phyloP scores from a whole-genome alignment of 1,140 invertebrate species.

The Drosophila insularis region DNA sequence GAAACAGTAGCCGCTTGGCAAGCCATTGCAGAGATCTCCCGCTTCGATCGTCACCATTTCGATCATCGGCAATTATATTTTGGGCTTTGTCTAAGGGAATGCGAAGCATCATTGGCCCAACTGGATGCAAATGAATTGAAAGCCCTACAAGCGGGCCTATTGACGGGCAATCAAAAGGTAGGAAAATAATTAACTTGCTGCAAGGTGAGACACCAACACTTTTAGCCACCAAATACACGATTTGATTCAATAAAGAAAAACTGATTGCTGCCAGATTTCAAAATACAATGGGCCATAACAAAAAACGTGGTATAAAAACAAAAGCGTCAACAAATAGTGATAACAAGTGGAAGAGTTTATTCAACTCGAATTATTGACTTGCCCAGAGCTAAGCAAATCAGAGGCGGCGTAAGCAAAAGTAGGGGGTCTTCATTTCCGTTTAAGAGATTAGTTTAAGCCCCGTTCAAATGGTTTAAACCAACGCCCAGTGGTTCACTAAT shows the following conservation, averaged over 20 bases:
- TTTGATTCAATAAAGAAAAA: slow-evolving; percentile 34
- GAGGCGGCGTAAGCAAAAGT: slow-evolving; percentile 3
- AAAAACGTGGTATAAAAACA: slow-evolving; percentile 30
- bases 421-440: too few species aligned
- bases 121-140: slow-evolving; percentile 39
- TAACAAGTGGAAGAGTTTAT: slow-evolving; percentile 46
- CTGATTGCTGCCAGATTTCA: slow-evolving; percentile 41
- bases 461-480: background rate
- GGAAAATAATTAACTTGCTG: slow-evolving; percentile 27
- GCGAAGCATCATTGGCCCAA: slow-evolving; percentile 48
- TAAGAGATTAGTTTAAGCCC: too few species aligned
- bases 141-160: slow-evolving; percentile 50
- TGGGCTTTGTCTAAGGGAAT: slow-evolving; percentile 83
- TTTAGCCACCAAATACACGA: slow-evolving; percentile 7
- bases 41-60: slow-evolving; percentile 83
- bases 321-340: slow-evolving; percentile 39
- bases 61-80: slow-evolving; percentile 84
- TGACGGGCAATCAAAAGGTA: slow-evolving; percentile 76
- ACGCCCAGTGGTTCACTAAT: slow-evolving; percentile 30
- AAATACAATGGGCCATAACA: slow-evolving; percentile 37
- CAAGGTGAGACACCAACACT: background rate
- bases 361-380: slow-evolving; percentile 34
- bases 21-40: slow-evolving; percentile 83
- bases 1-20: slow-evolving; percentile 78
- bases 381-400: background rate